phyloP scores from a whole-genome alignment of 2,797 vertebrate genomes.

The Muscicapa comitata region DNA sequence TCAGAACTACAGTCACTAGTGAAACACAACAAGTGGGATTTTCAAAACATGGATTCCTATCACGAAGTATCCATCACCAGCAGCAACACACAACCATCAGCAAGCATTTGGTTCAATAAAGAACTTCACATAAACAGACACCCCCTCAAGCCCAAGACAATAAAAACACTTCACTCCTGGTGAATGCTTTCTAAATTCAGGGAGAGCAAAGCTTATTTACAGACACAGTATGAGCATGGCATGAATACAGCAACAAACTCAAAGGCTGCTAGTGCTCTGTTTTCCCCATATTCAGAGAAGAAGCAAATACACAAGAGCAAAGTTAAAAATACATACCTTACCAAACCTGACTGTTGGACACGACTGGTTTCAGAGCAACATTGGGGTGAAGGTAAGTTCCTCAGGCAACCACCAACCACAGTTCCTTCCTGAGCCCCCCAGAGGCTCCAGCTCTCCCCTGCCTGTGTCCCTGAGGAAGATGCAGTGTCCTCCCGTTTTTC shows the following conservation, averaged over 20 bases:
- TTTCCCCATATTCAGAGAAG: not conserved
- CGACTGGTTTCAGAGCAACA: slow-evolving; percentile 66
- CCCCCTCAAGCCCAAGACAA: not conserved
- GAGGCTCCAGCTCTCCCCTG: slow-evolving; percentile 8
- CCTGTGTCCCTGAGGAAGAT: slow-evolving; percentile 30
- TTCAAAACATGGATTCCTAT: not conserved
- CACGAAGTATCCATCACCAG: not conserved
- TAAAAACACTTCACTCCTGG: not conserved
- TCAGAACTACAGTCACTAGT: not conserved
- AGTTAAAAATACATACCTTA: slow-evolving; percentile 59
- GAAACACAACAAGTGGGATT: not conserved
- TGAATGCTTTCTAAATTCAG: not conserved
- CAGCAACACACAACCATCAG: not conserved
- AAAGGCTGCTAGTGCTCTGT: not conserved
- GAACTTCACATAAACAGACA: not conserved
- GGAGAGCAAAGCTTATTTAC: not conserved
- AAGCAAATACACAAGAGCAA: not conserved
- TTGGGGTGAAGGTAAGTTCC: slow-evolving; percentile 50
- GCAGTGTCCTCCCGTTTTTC: slow-evolving; percentile 46
- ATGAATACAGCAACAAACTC: not conserved
- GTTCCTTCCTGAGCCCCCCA: not conserved
- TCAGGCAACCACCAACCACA: slow-evolving; percentile 16
- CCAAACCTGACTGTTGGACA: slow-evolving; percentile 31
- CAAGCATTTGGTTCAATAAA: not conserved
- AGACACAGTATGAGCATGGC: not conserved